Evolutionary conservation across 2,797 vertebrate genomes (phyloP), one percentile per base, ranked within the genome.

Genomic region (Poeciliopsis paucimaculata): DNA sequence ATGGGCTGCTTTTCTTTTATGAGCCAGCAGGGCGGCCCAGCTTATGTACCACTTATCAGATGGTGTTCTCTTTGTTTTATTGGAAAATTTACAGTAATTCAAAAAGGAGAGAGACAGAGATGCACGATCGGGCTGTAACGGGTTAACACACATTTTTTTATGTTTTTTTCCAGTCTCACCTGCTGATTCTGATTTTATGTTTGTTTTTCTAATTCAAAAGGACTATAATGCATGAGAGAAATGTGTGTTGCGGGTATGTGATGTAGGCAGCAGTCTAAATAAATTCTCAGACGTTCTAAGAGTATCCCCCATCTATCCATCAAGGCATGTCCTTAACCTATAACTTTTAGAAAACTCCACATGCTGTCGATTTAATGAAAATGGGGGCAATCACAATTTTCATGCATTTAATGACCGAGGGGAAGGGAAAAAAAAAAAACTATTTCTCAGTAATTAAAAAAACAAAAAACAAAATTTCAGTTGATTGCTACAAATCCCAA

Each of bases 11-110:
- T 80, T 82, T 78, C n/a, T 82, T 77, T 77, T 3, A 82, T 82
- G 82, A 77, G 46, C 84, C 76, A 36, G 78, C 62, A 84, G 78
- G 78, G 76, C 82, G 70, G 82, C 84, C 76, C 57, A 13, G 46
- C 72, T 75, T 62, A 39, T 43, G 39, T 23, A n/a, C 34, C 5
- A 5, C 75, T 82, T 62, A 68, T 31, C 45, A 34, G 13, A 46
- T 34, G 46, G 12, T 51, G 76, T 60, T n/a, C 6, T 5, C 73
- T 73, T 77, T 39, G 76, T 57, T 34, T 16, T 46, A 18, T 72
- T 64, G 31, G 72, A 23, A 78, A 84, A 76, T 31, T 74, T 26
- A 80, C 47, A 72, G 43, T 55, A 71, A 66, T 75, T 82, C 46
- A 45, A 70, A 4, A 53, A 36, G 2, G 15, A 66, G 8, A 39